Percentiles rank a stretch among this genome's conserved stretches.
phyloP scores from a whole-genome alignment of 2,113 vertebrate species.

The Macroglossus sobrinus region DNA sequence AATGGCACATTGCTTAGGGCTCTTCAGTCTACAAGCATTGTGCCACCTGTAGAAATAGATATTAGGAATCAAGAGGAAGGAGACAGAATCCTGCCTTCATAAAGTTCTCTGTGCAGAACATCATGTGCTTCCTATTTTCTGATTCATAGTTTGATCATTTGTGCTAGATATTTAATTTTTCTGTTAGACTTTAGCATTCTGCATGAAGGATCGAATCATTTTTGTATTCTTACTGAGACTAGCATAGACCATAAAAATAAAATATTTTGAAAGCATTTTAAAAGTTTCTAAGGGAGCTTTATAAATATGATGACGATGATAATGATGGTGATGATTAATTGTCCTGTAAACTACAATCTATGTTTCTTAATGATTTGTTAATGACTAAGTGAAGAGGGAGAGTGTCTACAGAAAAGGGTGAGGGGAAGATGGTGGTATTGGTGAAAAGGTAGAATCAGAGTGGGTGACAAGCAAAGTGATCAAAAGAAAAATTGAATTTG shows the following conservation, averaged over 20 bases:
- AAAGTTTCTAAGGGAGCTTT: background rate
- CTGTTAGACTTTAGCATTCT: background rate
- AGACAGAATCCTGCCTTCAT: background rate
- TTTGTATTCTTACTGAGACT: background rate
- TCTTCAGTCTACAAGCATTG: background rate
- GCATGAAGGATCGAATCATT: background rate
- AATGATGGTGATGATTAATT: background rate
- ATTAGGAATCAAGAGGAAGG: background rate
- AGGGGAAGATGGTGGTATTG: background rate
- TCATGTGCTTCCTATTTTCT: background rate
- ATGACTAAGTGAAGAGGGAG: background rate
- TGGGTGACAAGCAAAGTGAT: background rate
- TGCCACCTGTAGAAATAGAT: background rate
- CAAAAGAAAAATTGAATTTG: background rate
- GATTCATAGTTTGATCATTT: background rate
- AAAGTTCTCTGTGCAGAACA: background rate
- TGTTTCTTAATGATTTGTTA: background rate
- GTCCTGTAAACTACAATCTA: background rate
- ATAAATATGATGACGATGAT: background rate
- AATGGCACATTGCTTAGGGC: background rate
- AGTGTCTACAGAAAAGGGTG: background rate
- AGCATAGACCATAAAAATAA: background rate
- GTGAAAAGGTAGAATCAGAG: background rate
- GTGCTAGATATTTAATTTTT: background rate
- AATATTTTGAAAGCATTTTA: background rate